phyloP scores from a whole-genome alignment of 2,888 invertebrate species.

The Heliconius ethilla region DNA sequence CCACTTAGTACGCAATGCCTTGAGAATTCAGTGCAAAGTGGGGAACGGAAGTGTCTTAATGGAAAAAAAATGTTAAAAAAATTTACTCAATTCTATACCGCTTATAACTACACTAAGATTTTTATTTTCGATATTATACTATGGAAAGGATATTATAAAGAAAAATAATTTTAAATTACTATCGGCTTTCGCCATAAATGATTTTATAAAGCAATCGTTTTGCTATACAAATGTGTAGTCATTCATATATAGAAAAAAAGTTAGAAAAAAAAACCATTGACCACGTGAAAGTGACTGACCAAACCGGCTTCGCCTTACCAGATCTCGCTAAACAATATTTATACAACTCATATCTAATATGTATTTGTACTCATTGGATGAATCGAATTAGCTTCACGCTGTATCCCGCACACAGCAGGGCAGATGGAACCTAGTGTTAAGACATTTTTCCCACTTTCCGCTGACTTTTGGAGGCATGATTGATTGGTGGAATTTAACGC shows the following conservation, averaged over 20 bases:
- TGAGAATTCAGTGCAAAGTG: no score
- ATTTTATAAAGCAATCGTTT: slow-evolving; percentile 8
- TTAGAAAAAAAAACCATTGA: slow-evolving; percentile 59
- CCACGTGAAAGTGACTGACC: slow-evolving; percentile 66
- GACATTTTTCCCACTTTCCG: no score
- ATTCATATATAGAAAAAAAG: slow-evolving; percentile 57
- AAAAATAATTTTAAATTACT: neutral
- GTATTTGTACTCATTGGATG: neutral
- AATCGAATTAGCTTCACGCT: neutral
- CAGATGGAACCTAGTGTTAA: no score
- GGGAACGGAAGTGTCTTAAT: no score
- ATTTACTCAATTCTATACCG: no score
- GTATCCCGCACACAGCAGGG: no score
- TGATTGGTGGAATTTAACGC: no score
- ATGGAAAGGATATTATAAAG: neutral
- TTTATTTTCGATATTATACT: no score
- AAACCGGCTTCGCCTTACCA: slow-evolving; percentile 41
- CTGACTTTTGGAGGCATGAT: no score
- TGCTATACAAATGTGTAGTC: slow-evolving; percentile 6
- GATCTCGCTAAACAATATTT: slow-evolving; percentile 29
- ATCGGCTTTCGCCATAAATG: neutral
- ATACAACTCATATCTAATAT: slow-evolving; percentile 21
- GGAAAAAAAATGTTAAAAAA: no score
- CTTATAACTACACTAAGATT: no score
- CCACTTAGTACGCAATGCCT: no score